Conservation (phyloP, 2,888 invertebrate species). For the Drosophila barbarae region DNA sequence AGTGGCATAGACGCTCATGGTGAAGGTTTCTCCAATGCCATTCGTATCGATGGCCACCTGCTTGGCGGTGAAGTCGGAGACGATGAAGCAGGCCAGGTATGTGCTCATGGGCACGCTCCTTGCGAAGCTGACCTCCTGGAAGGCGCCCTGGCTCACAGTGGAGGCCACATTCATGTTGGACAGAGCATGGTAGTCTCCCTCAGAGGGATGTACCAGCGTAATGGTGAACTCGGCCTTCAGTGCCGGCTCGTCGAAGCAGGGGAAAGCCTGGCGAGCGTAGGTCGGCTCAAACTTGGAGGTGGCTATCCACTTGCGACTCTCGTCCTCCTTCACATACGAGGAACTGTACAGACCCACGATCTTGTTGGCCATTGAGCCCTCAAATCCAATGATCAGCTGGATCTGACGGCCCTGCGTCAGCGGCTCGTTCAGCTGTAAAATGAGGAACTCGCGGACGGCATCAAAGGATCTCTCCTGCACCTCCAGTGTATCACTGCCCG, state of each 20-base stretch:
- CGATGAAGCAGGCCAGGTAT: slow-evolving; percentile 93
- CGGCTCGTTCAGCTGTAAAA: slow-evolving; percentile 65
- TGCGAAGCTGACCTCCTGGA: slow-evolving; percentile 86
- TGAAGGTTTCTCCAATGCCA: slow-evolving; percentile 83
- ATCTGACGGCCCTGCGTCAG: slow-evolving; percentile 42
- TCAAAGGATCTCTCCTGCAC: slow-evolving; percentile 60
- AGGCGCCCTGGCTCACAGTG: slow-evolving; percentile 77
- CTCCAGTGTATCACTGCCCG: slow-evolving; percentile 53
- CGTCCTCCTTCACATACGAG: slow-evolving; percentile 81
- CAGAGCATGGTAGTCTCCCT: slow-evolving; percentile 85
- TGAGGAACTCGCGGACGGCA: slow-evolving; percentile 68
- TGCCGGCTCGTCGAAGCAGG: slow-evolving; percentile 96
- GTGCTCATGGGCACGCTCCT: slow-evolving; percentile 96
- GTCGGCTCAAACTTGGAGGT: slow-evolving; percentile 97
- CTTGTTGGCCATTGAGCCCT: slow-evolving; percentile 84
- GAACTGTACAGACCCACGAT: slow-evolving; percentile 89
- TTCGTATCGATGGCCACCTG: slow-evolving; percentile 81
- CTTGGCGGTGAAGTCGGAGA: slow-evolving; percentile 89
- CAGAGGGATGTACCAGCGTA: slow-evolving; percentile 86
- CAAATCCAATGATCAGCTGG: slow-evolving; percentile 79
- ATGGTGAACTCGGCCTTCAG: slow-evolving; percentile 93
- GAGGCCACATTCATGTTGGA: slow-evolving; percentile 90
- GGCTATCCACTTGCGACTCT: slow-evolving; percentile 83
- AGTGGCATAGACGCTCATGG: slow-evolving; percentile 87
- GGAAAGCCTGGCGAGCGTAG: slow-evolving; percentile 94